Evolutionary conservation across 2,113 vertebrate species (phyloP).

Genomic region (Zosterops lateralis): DNA sequence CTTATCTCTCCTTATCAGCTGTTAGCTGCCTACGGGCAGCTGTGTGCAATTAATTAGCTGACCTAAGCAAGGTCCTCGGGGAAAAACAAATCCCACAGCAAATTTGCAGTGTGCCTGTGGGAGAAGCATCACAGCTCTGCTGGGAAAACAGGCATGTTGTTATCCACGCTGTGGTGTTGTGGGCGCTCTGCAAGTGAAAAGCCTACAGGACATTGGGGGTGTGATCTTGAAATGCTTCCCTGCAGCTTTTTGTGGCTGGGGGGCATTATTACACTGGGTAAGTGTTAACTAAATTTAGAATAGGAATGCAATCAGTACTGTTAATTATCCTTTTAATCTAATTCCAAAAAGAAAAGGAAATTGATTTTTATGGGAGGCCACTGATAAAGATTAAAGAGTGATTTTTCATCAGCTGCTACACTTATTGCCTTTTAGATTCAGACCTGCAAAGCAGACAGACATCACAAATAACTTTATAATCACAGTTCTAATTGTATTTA

Average conservation of each 20-base stretch:
- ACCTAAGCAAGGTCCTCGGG: background rate
- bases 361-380: background rate
- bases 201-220: background rate
- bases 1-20: constrained; percentile 16
- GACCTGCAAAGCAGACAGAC: background rate
- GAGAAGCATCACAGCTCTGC: background rate
- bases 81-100: background rate
- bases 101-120: background rate
- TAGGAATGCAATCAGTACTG: background rate
- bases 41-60: background rate
- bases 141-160: background rate
- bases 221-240: background rate
- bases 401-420: background rate
- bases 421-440: background rate
- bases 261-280: background rate
- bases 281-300: background rate
- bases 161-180: background rate
- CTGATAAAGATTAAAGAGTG: background rate
- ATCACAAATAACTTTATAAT: background rate
- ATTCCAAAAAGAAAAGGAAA: constrained; percentile 18
- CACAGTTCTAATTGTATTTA: background rate
- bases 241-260: background rate
- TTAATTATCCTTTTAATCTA: background rate
- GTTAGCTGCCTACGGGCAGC: background rate
- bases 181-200: background rate